Percentiles rank a stretch among this genome's conserved stretches.
Conservation (phyloP, 1,140 invertebrate species). For the Sarcophaga peregrina region DNA sequence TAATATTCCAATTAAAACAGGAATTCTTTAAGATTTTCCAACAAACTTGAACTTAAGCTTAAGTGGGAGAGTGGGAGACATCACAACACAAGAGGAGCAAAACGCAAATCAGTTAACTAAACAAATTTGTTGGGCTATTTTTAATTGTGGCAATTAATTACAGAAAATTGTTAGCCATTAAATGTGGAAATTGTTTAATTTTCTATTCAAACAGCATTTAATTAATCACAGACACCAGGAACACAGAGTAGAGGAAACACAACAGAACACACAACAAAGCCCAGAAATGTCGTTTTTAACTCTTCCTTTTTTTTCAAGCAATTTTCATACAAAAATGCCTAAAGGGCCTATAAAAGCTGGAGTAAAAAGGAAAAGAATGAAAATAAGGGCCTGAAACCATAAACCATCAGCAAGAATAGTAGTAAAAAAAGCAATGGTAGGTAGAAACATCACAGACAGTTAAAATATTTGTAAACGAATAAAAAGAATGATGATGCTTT, state of each 20-base stretch:
- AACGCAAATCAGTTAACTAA: neutral
- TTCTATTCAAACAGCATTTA: neutral
- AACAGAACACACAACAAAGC: too few species aligned
- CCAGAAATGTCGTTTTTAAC: too few species aligned
- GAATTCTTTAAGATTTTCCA: neutral
- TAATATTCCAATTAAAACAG: neutral
- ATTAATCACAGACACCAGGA: neutral
- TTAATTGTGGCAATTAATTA: neutral
- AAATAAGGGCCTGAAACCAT: slow-evolving; percentile 1
- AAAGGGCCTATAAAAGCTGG: too few species aligned
- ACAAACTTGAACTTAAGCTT: too few species aligned
- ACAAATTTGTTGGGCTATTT: neutral
- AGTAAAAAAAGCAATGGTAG: neutral
- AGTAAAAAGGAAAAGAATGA: neutral
- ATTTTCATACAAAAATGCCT: too few species aligned
- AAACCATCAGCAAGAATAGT: neutral
- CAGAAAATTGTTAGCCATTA: neutral
- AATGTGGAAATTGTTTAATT: neutral
- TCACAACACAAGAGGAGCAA: too few species aligned
- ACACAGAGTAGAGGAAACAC: too few species aligned
- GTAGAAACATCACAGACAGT: neutral
- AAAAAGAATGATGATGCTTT: neutral
- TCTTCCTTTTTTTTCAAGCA: too few species aligned
- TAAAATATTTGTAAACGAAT: neutral
- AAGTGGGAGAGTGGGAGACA: too few species aligned